Conservation (phyloP, 2,888 invertebrate species). For the Melanchra persicariae region DNA sequence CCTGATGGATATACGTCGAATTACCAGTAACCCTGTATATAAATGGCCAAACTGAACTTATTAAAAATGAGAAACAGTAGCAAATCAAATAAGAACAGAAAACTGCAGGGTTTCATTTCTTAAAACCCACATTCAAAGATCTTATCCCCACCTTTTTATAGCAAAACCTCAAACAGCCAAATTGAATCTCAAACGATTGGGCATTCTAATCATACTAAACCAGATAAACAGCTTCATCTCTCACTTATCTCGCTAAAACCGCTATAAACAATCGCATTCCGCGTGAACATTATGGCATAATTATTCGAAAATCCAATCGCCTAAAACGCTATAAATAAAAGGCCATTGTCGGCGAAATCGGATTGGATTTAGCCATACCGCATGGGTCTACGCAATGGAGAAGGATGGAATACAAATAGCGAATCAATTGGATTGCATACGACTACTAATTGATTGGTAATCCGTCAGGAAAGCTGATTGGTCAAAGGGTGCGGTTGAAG, state of each 20-base stretch:
- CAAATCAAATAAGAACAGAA: constrained; percentile 8
- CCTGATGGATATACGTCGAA: too few relatives aligned
- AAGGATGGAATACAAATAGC: constrained; percentile 68
- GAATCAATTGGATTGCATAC: constrained; percentile 71
- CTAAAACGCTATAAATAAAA: constrained; percentile 76
- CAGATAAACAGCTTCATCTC: constrained; percentile 65
- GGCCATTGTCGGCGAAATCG: constrained; percentile 64
- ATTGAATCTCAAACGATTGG: constrained; percentile 61
- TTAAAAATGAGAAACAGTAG: not conserved
- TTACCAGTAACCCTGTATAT: too few relatives aligned
- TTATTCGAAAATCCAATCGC: constrained; percentile 71
- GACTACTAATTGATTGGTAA: constrained; percentile 78
- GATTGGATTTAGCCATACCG: constrained; percentile 66
- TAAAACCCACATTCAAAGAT: constrained; percentile 36
- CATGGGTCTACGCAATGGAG: constrained; percentile 49
- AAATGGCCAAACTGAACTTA: not conserved
- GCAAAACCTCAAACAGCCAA: constrained; percentile 48
- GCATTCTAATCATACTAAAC: constrained; percentile 63
- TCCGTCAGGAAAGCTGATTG: constrained; percentile 70
- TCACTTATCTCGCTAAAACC: constrained; percentile 65
- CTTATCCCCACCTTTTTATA: constrained; percentile 52
- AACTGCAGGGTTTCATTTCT: constrained; percentile 35
- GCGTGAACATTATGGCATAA: constrained; percentile 69
- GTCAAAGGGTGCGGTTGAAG: constrained; percentile 58
- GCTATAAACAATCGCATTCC: constrained; percentile 70